These are phyloP conservation scores for Rhyacichthys aspro DNA, from an alignment of 2,797 vertebrate genomes.

Conservation along the genomic window DNA sequence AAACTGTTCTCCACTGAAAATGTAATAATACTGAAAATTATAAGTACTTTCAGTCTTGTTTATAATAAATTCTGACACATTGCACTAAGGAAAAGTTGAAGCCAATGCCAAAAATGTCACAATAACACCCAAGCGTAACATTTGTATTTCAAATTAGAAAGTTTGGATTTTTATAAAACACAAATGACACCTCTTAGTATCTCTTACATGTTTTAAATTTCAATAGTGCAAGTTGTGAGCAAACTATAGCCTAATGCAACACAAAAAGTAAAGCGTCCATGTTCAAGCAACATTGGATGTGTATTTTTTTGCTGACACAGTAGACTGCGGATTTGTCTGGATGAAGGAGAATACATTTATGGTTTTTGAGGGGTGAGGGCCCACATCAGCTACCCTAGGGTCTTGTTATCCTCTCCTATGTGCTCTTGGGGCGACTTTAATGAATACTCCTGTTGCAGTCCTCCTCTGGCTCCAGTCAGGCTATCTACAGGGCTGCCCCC, in stretches of 20 bases:
- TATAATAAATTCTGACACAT: too few species aligned
- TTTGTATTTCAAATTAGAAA: not conserved
- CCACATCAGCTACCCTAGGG: constrained; percentile 79
- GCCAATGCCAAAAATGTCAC: too few species aligned
- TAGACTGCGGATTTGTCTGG: constrained; percentile 72
- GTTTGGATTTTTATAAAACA: not conserved
- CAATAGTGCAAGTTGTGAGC: constrained; percentile 35
- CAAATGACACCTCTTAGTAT: not conserved
- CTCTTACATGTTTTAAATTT: constrained; percentile 1
- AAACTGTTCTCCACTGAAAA: too few species aligned
- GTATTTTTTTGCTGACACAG: constrained; percentile 72
- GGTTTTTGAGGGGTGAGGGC: constrained; percentile 72
- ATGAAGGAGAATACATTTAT: constrained; percentile 80
- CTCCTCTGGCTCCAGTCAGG: constrained; percentile 77
- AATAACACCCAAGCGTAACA: too few species aligned
- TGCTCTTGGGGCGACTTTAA: constrained; percentile 79
- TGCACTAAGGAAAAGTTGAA: too few species aligned
- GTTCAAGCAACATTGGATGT: constrained; percentile 38
- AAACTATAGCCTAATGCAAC: constrained; percentile 36
- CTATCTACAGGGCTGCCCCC: constrained; percentile 64
- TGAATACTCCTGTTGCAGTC: constrained; percentile 79
- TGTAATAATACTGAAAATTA: too few species aligned
- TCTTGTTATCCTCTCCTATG: constrained; percentile 83
- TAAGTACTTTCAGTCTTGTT: too few species aligned
- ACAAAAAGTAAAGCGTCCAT: constrained; percentile 42